Evolutionary conservation across 1,140 invertebrate species (phyloP).

Genomic region (Cardiocondyla obscurior): DNA sequence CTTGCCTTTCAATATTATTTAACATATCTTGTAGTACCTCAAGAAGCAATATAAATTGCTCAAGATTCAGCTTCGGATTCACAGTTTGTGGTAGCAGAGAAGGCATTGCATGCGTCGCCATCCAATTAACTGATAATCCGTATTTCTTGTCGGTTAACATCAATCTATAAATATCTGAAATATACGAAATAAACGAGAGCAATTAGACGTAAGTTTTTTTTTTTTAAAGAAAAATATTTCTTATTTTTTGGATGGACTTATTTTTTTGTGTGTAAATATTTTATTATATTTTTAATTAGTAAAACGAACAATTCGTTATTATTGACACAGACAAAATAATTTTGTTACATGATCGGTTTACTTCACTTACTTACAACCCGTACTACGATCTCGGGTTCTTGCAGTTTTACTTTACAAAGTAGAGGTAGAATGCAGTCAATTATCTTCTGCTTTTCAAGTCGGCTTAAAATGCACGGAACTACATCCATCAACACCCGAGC

Average conservation of each 20-base stretch:
- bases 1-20: slow-evolving; percentile 92
- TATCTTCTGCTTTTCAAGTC: slow-evolving; percentile 94
- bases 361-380: slow-evolving; percentile 92
- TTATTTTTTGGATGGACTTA: background rate
- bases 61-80: slow-evolving; percentile 94
- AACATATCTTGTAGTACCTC: slow-evolving; percentile 97
- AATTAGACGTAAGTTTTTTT: background rate
- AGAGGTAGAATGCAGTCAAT: slow-evolving; percentile 96
- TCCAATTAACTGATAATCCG: slow-evolving; percentile 94
- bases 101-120: slow-evolving; percentile 97
- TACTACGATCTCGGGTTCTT: slow-evolving; percentile 92
- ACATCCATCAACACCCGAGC: slow-evolving; percentile 91
- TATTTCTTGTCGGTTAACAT: slow-evolving; percentile 97
- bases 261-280: too few relatives aligned
- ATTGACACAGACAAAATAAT: too few relatives aligned
- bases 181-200: background rate
- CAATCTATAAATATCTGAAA: slow-evolving; percentile 95
- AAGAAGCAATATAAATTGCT: slow-evolving; percentile 94
- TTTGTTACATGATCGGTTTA: background rate
- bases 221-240: background rate
- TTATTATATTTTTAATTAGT: too few relatives aligned
- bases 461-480: slow-evolving; percentile 90
- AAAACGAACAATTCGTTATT: background rate
- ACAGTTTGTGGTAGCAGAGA: slow-evolving; percentile 96
- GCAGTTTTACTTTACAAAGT: slow-evolving; percentile 93